phyloP scores from a whole-genome alignment of 2,113 vertebrate species.

The Entomyzon cyanotis region DNA sequence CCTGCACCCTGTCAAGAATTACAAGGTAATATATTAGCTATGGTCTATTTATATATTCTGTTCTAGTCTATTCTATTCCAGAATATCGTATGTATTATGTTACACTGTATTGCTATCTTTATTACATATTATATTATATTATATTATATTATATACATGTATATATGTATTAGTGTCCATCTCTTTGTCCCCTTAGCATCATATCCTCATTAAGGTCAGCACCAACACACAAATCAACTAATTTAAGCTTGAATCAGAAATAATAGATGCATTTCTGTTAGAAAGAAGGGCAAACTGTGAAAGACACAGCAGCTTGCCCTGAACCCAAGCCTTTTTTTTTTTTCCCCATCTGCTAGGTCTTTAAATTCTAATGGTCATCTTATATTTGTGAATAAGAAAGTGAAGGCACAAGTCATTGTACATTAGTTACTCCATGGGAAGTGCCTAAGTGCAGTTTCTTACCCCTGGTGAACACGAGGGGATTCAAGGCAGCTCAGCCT shows the following conservation, averaged over 20 bases:
- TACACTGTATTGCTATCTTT: background rate
- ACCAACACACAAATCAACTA: background rate
- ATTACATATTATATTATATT: background rate
- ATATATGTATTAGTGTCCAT: background rate
- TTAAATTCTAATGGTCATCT: slow-evolving; percentile 53
- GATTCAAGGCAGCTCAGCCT: slow-evolving; percentile 48
- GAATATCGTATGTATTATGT: background rate
- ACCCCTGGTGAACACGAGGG: background rate
- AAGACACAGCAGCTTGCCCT: background rate
- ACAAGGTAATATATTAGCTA: background rate
- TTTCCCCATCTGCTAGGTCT: slow-evolving; percentile 1
- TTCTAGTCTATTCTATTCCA: background rate
- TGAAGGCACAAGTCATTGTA: slow-evolving; percentile 41
- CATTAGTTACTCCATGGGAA: slow-evolving; percentile 61
- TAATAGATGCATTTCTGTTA: background rate
- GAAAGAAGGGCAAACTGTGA: background rate
- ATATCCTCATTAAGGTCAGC: background rate
- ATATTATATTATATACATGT: background rate
- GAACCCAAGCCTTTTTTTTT: background rate
- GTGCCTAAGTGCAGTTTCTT: slow-evolving; percentile 28
- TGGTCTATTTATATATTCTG: background rate
- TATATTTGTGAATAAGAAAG: slow-evolving; percentile 17
- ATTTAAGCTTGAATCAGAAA: background rate
- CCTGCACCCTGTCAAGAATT: background rate
- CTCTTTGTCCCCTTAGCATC: background rate